Evolutionary conservation across 2,888 invertebrate genomes (phyloP).

Genomic region (Ellobium chinense): DNA sequence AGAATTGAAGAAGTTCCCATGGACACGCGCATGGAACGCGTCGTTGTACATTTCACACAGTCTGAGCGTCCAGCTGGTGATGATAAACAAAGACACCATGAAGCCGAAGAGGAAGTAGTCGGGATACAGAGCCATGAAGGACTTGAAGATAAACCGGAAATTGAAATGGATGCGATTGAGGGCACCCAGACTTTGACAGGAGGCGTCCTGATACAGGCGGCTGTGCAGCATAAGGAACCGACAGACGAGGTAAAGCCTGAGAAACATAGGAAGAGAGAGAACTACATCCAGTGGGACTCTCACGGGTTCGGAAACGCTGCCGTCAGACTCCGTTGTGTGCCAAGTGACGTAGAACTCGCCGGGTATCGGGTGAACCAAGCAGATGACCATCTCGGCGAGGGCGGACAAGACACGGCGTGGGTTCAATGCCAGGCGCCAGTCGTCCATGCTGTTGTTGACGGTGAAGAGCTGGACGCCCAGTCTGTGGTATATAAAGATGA

Average conservation of each 20-base stretch:
- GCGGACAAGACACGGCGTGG: conserved; percentile 81
- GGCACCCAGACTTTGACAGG: conserved; percentile 78
- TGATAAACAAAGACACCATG: conserved; percentile 70
- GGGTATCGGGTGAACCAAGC: conserved; percentile 76
- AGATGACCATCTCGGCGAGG: conserved; percentile 85
- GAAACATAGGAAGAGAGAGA: conserved; percentile 76
- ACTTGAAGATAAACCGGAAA: conserved; percentile 83
- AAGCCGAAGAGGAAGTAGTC: conserved; percentile 75
- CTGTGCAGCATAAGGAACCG: conserved; percentile 77
- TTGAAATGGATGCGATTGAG: conserved; percentile 98
- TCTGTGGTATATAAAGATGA: conserved; percentile 74
- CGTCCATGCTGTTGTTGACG: conserved; percentile 77
- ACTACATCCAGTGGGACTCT: conserved; percentile 74
- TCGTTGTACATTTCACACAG: conserved; percentile 76
- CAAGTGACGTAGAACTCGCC: conserved; percentile 67
- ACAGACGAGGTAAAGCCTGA: conserved; percentile 73
- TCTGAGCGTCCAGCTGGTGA: conserved; percentile 75
- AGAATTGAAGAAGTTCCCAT: conserved; percentile 75
- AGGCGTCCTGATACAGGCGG: conserved; percentile 76
- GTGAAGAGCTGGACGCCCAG: conserved; percentile 74
- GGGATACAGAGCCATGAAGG: conserved; percentile 77
- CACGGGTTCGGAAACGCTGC: conserved; percentile 37
- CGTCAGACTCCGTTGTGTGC: conserved; percentile 62
- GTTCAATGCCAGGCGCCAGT: conserved; percentile 75
- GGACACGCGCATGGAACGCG: conserved; percentile 58